Base-by-base conservation (phyloP, 2,888 invertebrate genomes). In the Epinotia nisella region DNA sequence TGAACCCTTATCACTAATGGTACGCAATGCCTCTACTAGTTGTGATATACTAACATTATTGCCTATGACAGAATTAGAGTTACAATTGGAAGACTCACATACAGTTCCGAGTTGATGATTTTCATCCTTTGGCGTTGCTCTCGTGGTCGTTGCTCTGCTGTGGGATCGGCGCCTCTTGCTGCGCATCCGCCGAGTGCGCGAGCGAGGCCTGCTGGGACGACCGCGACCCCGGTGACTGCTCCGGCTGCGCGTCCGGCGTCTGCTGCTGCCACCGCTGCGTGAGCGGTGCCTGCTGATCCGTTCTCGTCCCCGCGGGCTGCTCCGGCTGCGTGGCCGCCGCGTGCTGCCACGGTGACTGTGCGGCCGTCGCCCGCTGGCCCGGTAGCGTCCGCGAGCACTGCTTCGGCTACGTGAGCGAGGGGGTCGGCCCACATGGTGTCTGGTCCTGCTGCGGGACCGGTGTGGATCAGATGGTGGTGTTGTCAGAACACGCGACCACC, bases 11-110 rank as follows among this genome's bases (percentile, higher is more conserved):
- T 29, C 67, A 19, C 56, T 41, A 58, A 67, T 58, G 67, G 67
- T 67, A 67, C 67, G 67, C 45, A 67, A 49, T 19, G 58, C 67
- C 45, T 67, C 67, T 58, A 67, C 58, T 58, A 58, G 17, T 17
- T 58, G 45, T 67, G 45, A 56, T n/a, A 67, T 15, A 1, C 45
- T 67, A 2, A 56, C 21, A 17, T 65, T 65, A 55, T 65, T 55
- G 53, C 24, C 5, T 4, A 29, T 1, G 2, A 19, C 1, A 7
- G 65, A 19, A 5, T 19, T 29, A 7, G 65, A 55, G 7, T 19
- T 53, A 65, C 1, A 1, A 17, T 15, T 53, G 3, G 35, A 35
- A 15, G 39, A 58, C 67, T 67, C 56, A 56, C 58, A 24, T 45
- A 11, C 45, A 13, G 45, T 3, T 58, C n/a, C 67, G 29, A 1